Conservation (phyloP, 2,888 invertebrate genomes). For the Coenonympha glycerion region DNA sequence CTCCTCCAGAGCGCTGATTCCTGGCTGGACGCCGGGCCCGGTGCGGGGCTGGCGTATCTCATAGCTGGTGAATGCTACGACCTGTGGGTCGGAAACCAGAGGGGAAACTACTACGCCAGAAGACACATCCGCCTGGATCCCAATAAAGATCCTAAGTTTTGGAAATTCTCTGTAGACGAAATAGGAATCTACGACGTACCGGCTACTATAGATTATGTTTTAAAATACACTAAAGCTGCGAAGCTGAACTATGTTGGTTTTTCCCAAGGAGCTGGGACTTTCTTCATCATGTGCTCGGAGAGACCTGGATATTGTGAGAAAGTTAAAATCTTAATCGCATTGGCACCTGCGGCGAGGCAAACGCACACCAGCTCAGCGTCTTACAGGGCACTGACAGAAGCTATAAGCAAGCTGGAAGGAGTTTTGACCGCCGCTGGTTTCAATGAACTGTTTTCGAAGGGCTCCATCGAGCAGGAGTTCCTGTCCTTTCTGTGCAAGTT, state of each 20-base stretch:
- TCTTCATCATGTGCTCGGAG: slow-evolving; percentile 80
- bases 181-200: slow-evolving; percentile 86
- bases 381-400: slow-evolving; percentile 32
- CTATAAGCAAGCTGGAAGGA: slow-evolving; percentile 32
- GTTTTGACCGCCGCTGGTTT: slow-evolving; percentile 34
- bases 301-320: slow-evolving; percentile 79
- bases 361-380: slow-evolving; percentile 51
- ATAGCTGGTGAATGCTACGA: slow-evolving; percentile 39
- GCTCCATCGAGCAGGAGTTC: slow-evolving; percentile 43
- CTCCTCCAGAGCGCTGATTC: slow-evolving; percentile 50
- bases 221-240: slow-evolving; percentile 38
- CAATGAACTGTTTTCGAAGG: slow-evolving; percentile 46
- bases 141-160: slow-evolving; percentile 56
- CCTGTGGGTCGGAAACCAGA: slow-evolving; percentile 45
- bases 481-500: slow-evolving; percentile 47
- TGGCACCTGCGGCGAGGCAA: slow-evolving; percentile 78
- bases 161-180: slow-evolving; percentile 78
- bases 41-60: slow-evolving; percentile 38
- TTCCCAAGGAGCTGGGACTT: slow-evolving; percentile 82
- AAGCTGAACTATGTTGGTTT: slow-evolving; percentile 79
- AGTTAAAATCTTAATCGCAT: slow-evolving; percentile 73
- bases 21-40: slow-evolving; percentile 52
- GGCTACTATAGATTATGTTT: slow-evolving; percentile 62
- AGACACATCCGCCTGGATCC: slow-evolving; percentile 62
- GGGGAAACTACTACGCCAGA: slow-evolving; percentile 67